Conservation (phyloP, 2,113 vertebrate species). For the Capreolus pygargus region DNA sequence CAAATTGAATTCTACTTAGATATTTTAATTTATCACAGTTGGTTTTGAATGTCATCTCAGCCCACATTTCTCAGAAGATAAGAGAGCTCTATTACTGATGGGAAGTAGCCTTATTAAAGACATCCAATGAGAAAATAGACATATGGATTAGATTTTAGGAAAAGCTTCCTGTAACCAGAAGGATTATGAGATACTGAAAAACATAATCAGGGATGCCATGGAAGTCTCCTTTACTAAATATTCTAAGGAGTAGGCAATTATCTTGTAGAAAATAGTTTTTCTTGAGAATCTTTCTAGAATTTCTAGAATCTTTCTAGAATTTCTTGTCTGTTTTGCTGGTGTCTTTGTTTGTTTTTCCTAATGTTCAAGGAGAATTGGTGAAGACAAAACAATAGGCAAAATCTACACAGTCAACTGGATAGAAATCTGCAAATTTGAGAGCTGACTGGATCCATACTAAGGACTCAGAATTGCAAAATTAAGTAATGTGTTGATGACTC, state of each 20-base stretch:
- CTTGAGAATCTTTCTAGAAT: neutral
- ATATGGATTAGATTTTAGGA: neutral
- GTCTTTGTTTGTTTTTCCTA: neutral
- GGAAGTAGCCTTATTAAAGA: neutral
- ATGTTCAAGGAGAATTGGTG: neutral
- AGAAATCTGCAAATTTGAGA: neutral
- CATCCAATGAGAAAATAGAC: neutral
- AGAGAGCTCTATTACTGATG: neutral
- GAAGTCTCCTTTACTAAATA: neutral
- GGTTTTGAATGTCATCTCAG: slow-evolving; percentile 12
- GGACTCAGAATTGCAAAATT: neutral
- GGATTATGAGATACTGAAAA: neutral
- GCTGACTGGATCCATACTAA: neutral
- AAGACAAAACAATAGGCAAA: neutral
- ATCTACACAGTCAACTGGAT: neutral
- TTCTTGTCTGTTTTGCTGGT: neutral
- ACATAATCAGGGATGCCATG: neutral
- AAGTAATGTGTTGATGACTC: neutral
- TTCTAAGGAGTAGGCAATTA: neutral
- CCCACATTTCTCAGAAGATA: neutral
- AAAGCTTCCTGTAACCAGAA: neutral
- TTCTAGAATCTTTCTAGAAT: neutral
- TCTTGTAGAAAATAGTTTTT: neutral
- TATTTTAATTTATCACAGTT: neutral
- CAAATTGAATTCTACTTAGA: neutral